A percentile compares a stretch with the other conserved stretches of the same genome.
These are phyloP conservation scores for Rhipidura dahli DNA, from an alignment of 2,113 vertebrate species.

Conservation along the genomic window DNA sequence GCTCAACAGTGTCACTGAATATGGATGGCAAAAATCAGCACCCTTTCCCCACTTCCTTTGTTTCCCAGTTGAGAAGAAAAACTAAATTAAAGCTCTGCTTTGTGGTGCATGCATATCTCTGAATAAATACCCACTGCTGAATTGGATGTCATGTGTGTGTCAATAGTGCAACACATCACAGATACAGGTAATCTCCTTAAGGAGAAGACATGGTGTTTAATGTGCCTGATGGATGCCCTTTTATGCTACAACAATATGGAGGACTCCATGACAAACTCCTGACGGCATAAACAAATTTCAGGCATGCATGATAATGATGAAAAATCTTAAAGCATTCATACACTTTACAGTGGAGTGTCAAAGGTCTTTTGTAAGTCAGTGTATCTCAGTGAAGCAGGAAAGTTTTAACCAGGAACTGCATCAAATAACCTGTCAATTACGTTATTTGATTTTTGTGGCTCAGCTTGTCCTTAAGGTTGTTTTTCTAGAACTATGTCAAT, in stretches of 20 bases:
- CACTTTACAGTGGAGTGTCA: background rate
- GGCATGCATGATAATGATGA: background rate
- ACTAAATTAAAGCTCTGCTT: slow-evolving; percentile 38
- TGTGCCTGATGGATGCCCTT: background rate
- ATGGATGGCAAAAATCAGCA: background rate
- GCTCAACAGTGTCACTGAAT: background rate
- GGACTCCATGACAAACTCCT: background rate
- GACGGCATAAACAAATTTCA: slow-evolving; percentile 9
- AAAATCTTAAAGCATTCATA: slow-evolving; percentile 1
- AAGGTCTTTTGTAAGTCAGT: slow-evolving; percentile 19
- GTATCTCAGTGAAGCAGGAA: background rate
- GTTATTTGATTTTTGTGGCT: slow-evolving; percentile 25
- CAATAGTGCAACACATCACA: background rate
- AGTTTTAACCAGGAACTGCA: background rate
- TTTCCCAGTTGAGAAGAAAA: slow-evolving; percentile 20
- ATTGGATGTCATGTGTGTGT: background rate
- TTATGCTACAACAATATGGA: background rate
- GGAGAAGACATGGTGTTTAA: background rate
- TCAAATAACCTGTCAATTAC: background rate
- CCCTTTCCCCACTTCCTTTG: background rate
- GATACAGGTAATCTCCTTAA: slow-evolving; percentile 16
- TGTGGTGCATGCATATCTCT: slow-evolving; percentile 20
- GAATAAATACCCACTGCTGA: slow-evolving; percentile 22
- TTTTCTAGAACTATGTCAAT: slow-evolving; percentile 28
- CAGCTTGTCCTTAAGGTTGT: slow-evolving; percentile 18